Percentiles rank a stretch among this genome's conserved stretches.
These are phyloP conservation scores for Oopsacas minuta DNA, from an alignment of 37 sponge, comb jelly and placozoan genomes.

Conservation along the genomic window DNA sequence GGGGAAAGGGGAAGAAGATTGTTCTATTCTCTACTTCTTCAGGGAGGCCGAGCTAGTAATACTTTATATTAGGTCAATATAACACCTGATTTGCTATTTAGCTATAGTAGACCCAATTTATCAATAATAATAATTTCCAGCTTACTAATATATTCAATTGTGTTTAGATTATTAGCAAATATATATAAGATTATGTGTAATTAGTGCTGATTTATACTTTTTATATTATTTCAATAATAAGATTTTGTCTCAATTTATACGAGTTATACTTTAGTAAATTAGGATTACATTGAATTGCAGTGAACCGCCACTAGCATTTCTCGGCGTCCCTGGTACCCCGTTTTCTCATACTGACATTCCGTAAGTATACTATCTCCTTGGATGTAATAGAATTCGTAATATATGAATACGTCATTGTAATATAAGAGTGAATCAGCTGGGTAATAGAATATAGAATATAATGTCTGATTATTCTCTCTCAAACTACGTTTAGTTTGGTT, in stretches of 20 bases:
- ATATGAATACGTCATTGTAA: too few relatives aligned
- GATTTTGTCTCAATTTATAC: too few relatives aligned
- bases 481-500: slow-evolving; percentile 61
- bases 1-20: not conserved
- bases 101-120: not conserved
- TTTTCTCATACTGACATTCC: too few relatives aligned
- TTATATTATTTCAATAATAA: not conserved
- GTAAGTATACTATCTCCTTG: too few relatives aligned
- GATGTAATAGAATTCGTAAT: too few relatives aligned
- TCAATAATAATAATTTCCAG: not conserved
- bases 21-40: not conserved
- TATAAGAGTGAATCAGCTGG: too few relatives aligned
- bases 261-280: too few relatives aligned
- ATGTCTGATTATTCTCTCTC: not conserved
- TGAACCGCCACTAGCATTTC: not conserved
- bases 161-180: too few relatives aligned
- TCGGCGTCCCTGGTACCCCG: too few relatives aligned
- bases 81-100: not conserved
- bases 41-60: not conserved
- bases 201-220: not conserved
- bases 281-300: too few relatives aligned
- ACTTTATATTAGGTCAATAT: not conserved
- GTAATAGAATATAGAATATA: not conserved
- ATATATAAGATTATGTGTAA: not conserved
- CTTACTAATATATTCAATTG: not conserved